These are phyloP conservation scores for Drosophila arizonae DNA, from an alignment of 1,140 invertebrate species.

Conservation along the genomic window DNA sequence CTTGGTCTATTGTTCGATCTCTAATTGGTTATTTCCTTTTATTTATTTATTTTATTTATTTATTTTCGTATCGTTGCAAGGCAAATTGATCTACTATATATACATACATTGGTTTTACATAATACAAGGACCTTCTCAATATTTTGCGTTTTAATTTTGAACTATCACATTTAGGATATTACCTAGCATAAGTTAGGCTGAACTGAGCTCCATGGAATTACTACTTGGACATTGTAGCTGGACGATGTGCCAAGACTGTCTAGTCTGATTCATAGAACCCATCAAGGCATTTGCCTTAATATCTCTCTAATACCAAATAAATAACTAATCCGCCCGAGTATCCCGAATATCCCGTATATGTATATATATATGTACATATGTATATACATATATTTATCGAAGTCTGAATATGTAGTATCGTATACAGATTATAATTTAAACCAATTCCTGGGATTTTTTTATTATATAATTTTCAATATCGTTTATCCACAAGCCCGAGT, in stretches of 20 bases:
- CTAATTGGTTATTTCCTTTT: slow-evolving; percentile 4
- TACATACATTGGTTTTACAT: slow-evolving; percentile 1
- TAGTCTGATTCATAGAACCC: not conserved
- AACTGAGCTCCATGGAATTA: not conserved
- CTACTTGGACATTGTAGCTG: slow-evolving; percentile 1
- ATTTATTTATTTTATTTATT: slow-evolving; percentile 7
- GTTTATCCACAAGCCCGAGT: not conserved
- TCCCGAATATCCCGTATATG: not conserved
- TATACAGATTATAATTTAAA: not conserved
- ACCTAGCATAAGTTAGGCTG: not conserved
- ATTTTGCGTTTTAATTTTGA: slow-evolving; percentile 31
- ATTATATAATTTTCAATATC: slow-evolving; percentile 5
- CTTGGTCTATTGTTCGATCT: slow-evolving; percentile 25
- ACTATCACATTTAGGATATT: not conserved
- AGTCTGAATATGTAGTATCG: too few relatives aligned
- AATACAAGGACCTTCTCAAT: slow-evolving; percentile 51
- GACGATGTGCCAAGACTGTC: not conserved
- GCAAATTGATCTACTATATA: slow-evolving; percentile 11
- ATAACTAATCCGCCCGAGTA: not conserved
- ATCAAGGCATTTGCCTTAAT: not conserved
- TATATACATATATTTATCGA: not conserved
- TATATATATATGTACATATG: slow-evolving; percentile 1
- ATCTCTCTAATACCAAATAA: not conserved
- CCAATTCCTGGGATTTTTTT: not conserved
- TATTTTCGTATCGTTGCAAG: slow-evolving; percentile 20